phyloP scores from a whole-genome alignment of 2,888 invertebrate species.

The Agapetus fuscipes region DNA sequence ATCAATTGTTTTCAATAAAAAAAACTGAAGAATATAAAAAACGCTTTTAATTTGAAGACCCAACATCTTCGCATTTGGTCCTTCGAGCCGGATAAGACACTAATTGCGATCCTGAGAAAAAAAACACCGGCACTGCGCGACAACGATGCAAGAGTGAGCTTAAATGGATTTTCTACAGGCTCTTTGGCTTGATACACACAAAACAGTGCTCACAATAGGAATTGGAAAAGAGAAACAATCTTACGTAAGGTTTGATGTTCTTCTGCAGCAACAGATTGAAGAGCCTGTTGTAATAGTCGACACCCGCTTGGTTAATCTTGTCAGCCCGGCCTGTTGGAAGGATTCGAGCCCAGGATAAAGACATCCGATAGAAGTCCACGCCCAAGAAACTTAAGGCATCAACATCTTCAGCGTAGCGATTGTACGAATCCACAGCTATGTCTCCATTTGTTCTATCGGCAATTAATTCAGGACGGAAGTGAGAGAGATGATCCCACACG shows the following conservation, averaged over 20 bases:
- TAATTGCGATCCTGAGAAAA: too few species aligned
- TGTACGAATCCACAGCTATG: constrained; percentile 59
- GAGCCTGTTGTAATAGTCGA: constrained; percentile 56
- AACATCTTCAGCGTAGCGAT: constrained; percentile 52
- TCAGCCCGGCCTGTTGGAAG: constrained; percentile 50
- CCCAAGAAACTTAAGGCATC: constrained; percentile 41
- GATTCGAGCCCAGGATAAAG: constrained; percentile 55
- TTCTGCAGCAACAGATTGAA: constrained; percentile 51
- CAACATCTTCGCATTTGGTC: too few species aligned
- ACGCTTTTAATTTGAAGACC: too few species aligned
- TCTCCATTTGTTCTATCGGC: constrained; percentile 54
- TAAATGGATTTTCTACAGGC: too few species aligned
- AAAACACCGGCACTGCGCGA: too few species aligned
- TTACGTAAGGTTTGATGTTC: constrained; percentile 53
- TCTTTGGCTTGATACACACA: too few species aligned
- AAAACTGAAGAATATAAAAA: too few species aligned
- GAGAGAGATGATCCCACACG: constrained; percentile 50
- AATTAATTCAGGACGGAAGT: constrained; percentile 48
- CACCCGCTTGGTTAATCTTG: constrained; percentile 47
- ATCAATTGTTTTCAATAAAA: too few species aligned
- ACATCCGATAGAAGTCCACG: constrained; percentile 47
- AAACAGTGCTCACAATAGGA: too few species aligned
- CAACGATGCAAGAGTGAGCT: too few species aligned
- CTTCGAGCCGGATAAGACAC: too few species aligned
- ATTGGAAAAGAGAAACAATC: too few species aligned